These are phyloP conservation scores for Montifringilla adamsi DNA, from an alignment of 2,113 vertebrate genomes.

Conservation along the genomic window DNA sequence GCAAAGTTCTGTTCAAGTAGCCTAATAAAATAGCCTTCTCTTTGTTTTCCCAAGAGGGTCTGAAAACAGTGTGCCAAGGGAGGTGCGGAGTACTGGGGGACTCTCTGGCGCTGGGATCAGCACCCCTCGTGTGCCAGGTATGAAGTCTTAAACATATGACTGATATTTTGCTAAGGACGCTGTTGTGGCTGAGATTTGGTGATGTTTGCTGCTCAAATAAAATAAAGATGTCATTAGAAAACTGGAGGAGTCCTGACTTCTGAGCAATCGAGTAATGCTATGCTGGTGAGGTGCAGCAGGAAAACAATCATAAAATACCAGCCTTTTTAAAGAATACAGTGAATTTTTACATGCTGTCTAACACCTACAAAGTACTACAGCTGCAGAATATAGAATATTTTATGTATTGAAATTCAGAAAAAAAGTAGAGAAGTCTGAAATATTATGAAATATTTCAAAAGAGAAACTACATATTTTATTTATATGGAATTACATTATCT, in stretches of 20 bases:
- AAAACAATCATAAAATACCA: neutral
- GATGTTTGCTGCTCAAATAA: neutral
- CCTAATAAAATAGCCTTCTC: neutral
- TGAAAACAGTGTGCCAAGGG: neutral
- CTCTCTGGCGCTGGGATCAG: neutral
- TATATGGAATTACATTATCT: neutral
- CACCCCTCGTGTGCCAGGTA: fast-evolving
- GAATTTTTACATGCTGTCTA: neutral
- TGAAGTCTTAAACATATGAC: neutral
- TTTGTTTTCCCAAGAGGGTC: neutral
- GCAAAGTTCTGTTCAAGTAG: neutral
- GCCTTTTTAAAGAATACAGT: neutral
- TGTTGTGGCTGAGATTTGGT: neutral
- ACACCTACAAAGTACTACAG: neutral
- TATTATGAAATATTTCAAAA: neutral
- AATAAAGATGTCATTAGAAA: neutral
- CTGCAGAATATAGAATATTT: neutral
- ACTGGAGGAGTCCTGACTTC: neutral
- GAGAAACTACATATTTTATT: neutral
- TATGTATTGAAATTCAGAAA: neutral
- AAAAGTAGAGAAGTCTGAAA: neutral
- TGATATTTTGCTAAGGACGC: neutral
- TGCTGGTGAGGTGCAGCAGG: neutral
- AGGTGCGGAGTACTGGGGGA: neutral
- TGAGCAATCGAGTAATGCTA: neutral